Percentiles rank a stretch among this genome's conserved stretches.
Evolutionary conservation across 2,113 vertebrate genomes (phyloP).

Genomic region (Bettongia penicillata): DNA sequence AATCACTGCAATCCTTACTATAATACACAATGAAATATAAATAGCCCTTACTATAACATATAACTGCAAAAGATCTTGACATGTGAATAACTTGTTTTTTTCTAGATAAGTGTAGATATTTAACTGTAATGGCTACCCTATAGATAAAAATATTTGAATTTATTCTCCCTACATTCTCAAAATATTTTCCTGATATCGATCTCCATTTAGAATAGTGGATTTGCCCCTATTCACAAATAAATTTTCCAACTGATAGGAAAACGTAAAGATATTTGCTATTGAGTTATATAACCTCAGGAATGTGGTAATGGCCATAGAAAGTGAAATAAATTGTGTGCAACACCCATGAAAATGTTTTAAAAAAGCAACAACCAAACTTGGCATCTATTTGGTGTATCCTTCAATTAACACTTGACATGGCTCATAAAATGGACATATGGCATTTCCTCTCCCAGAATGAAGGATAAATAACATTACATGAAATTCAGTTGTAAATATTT

Average conservation of each 20-base stretch:
- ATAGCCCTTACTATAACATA: too few species aligned
- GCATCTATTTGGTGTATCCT: neutral
- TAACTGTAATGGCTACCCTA: neutral
- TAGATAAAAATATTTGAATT: neutral
- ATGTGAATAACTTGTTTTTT: neutral
- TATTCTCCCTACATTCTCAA: neutral
- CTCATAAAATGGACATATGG: neutral
- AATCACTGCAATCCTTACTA: neutral
- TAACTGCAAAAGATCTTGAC: neutral
- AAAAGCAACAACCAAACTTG: neutral
- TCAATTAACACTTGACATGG: neutral
- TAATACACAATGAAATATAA: neutral
- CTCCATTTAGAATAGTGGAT: too few species aligned
- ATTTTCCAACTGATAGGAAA: too few species aligned
- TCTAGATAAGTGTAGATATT: neutral
- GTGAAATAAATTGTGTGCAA: too few species aligned
- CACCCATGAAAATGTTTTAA: too few species aligned
- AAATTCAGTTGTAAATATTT: neutral
- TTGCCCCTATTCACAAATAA: too few species aligned
- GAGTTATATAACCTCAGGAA: too few species aligned
- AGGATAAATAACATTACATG: neutral
- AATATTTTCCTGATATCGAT: too few species aligned
- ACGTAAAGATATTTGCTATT: too few species aligned
- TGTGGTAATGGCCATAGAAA: too few species aligned
- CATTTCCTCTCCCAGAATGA: neutral